Base-by-base conservation (phyloP, 1,140 invertebrate species). In the Danaus melanippus region DNA sequence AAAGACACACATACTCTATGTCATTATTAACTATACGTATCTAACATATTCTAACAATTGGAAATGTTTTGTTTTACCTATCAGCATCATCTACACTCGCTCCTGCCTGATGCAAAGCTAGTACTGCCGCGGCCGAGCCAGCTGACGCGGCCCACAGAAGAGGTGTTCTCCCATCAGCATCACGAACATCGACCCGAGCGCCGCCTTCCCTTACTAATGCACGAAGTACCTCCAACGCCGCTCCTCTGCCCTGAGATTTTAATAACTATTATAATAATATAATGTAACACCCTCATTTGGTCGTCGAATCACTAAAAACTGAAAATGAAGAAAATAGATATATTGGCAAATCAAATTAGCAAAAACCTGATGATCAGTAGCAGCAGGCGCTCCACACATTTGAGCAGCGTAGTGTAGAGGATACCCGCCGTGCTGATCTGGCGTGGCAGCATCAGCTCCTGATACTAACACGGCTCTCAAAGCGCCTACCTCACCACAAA, bases 341-440 rank as follows among this genome's bases (percentile, higher is more conserved):
- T 12, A 53, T 41, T 5, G 11, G 44, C 42, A 9, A 15, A 46
- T n/a, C 10, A 21, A 17, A 46, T 5, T 12, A 51, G 44, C 55
- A 43, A 53, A 54, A 60, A 83, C 83, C 69, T 86, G 83, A 46
- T 86, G 83, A 49, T 92, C 92, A 56, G 91, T 90, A 58, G 93
- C 92, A 9, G 90, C 91, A 6, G 91, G 91, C 11, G 92, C 91
- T 1, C 94, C 96, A 74, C 96, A 97, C 91, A 98, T 97, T 84
- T 98, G 97, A 12, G 97, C 96, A 0, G 97, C 97, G 87, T 99
- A 99, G 82, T 99, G 98, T 15, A 99, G 87, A 0, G 98, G 97
- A 71, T 94, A 96, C 9, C 97, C 98, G 6, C 96, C 95, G 75
- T 98, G 96, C 54, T 96, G 92, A 84, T 99, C 98, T 0, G 96